phyloP scores from a whole-genome alignment of 2,888 invertebrate species.

The Meandrusa payeni region DNA sequence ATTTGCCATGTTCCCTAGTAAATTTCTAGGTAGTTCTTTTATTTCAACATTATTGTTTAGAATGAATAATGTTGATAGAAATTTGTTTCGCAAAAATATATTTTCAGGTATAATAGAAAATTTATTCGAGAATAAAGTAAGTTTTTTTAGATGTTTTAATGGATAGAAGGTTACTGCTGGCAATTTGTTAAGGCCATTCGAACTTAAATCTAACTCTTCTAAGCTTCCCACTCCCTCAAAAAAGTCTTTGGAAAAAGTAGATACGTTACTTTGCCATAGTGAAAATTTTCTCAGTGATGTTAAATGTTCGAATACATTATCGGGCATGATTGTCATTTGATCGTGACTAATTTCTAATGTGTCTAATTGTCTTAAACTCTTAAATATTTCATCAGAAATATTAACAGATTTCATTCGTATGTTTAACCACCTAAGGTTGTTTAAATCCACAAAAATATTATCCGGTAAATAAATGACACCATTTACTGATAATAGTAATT shows the following conservation, averaged over 20 bases:
- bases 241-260: constrained; percentile 80
- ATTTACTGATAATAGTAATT: constrained; percentile 82
- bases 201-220: constrained; percentile 84
- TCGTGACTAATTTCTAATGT: constrained; percentile 85
- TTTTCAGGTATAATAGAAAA: constrained; percentile 82
- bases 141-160: constrained; percentile 80
- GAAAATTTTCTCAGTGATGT: constrained; percentile 82
- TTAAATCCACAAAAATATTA: constrained; percentile 82
- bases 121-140: constrained; percentile 86
- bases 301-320: constrained; percentile 82
- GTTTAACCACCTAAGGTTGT: constrained; percentile 83
- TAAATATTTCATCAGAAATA: constrained; percentile 79
- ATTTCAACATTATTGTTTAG: constrained; percentile 81
- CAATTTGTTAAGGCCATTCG: constrained; percentile 83
- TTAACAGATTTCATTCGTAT: constrained; percentile 82
- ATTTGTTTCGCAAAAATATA: constrained; percentile 78
- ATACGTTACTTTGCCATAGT: constrained; percentile 85
- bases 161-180: constrained; percentile 82
- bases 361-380: constrained; percentile 77
- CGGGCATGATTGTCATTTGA: constrained; percentile 81
- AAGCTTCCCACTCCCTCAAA: constrained; percentile 84
- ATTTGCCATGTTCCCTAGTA: constrained; percentile 82
- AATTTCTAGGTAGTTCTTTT: constrained; percentile 75
- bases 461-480: constrained; percentile 81
- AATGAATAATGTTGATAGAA: constrained; percentile 76